Conservation (phyloP, 2,888 invertebrate species). For the Eugnorisma glareosa region DNA sequence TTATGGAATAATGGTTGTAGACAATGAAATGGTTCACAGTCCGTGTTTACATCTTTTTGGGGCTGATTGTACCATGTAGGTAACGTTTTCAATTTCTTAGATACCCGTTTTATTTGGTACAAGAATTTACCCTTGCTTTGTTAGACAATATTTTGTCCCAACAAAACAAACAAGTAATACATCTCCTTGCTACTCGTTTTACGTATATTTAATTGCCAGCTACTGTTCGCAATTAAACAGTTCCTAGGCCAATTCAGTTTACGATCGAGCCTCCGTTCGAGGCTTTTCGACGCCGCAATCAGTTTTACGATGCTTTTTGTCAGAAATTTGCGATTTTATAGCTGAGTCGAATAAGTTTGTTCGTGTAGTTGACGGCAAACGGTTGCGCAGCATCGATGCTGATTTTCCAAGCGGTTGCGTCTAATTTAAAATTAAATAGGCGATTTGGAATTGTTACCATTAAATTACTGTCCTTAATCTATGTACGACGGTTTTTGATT, state of each 20-base stretch:
- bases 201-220: slow-evolving; percentile 80
- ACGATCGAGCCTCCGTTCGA: slow-evolving; percentile 80
- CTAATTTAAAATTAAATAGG: slow-evolving; percentile 6
- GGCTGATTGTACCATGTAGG: not conserved
- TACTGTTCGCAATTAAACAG: slow-evolving; percentile 83
- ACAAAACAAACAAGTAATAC: slow-evolving; percentile 67
- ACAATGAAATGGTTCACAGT: no score
- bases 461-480: not conserved
- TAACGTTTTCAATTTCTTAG: not conserved
- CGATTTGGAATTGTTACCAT: not conserved
- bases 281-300: slow-evolving; percentile 83
- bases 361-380: slow-evolving; percentile 53
- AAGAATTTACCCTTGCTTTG: not conserved
- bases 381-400: slow-evolving; percentile 44
- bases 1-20: no score
- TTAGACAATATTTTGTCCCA: slow-evolving; percentile 53
- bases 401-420: slow-evolving; percentile 32
- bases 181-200: slow-evolving; percentile 68
- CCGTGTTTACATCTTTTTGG: no score
- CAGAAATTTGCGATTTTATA: slow-evolving; percentile 81
- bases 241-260: slow-evolving; percentile 85
- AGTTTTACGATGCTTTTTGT: slow-evolving; percentile 84
- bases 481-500: not conserved
- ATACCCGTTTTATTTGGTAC: not conserved
- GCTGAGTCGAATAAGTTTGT: slow-evolving; percentile 68